Evolutionary conservation across 2,797 vertebrate species (phyloP).

Genomic region (Anisognathus igniventris): DNA sequence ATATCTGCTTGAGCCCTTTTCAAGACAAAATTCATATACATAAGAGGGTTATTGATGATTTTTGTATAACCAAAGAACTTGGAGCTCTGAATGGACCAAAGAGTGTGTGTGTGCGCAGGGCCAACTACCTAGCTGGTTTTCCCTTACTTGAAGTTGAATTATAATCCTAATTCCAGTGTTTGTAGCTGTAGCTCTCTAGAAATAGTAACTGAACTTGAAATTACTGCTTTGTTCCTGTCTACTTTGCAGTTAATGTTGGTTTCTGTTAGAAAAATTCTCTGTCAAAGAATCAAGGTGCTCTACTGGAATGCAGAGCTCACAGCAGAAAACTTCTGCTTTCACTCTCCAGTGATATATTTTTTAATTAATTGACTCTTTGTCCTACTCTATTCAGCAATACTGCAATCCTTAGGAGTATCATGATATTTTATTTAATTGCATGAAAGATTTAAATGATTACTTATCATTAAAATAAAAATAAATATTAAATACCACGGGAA

Average conservation of each 20-base stretch:
- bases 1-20: background rate
- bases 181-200: background rate
- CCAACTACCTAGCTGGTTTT: background rate
- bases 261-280: background rate
- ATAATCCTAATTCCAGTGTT: background rate
- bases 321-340: background rate
- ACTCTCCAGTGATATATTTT: background rate
- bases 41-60: background rate
- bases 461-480: background rate
- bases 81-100: background rate
- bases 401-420: fast-evolving
- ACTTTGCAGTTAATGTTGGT: background rate
- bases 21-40: background rate
- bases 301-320: background rate
- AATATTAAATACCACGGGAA: fast-evolving
- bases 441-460: background rate
- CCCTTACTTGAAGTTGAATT: background rate
- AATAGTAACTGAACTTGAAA: background rate
- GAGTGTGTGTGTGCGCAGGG: background rate
- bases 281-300: background rate
- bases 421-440: background rate
- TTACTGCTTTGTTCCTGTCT: background rate
- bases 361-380: background rate
- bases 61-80: background rate
- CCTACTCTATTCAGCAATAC: background rate